Percentiles rank a stretch among this genome's conserved stretches.
These are phyloP conservation scores for Cichlasoma orientale DNA, from an alignment of 2,797 vertebrate species.

Conservation along the genomic window DNA sequence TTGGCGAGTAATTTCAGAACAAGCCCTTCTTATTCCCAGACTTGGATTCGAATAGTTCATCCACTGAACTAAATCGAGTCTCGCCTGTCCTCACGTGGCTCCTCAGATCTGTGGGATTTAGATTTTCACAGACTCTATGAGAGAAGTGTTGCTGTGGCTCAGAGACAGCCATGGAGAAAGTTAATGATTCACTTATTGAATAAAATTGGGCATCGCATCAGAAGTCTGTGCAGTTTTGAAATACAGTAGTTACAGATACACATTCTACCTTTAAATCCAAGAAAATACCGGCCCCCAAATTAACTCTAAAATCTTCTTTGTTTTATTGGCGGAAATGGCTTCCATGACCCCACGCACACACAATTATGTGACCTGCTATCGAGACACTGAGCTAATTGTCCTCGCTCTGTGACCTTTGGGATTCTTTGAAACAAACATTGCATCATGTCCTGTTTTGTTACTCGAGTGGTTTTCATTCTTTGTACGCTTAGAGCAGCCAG, in stretches of 20 bases:
- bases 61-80: neutral
- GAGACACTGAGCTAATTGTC: neutral
- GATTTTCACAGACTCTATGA: accelerated
- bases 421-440: neutral
- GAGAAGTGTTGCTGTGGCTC: neutral
- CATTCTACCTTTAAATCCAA: neutral
- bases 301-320: neutral
- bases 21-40: too few species aligned
- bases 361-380: neutral
- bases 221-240: neutral
- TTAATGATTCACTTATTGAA: neutral
- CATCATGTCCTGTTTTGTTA: neutral
- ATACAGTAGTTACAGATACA: too few species aligned
- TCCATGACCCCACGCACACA: too few species aligned
- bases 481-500: neutral
- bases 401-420: neutral
- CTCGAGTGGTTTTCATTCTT: neutral
- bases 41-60: neutral
- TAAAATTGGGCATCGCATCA: neutral
- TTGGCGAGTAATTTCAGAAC: too few species aligned
- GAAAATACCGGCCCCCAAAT: neutral
- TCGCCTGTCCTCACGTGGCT: neutral
- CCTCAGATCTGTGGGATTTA: neutral
- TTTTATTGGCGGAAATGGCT: neutral
- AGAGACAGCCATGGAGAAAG: neutral